These are phyloP conservation scores for Hyposoter dolosus DNA, from an alignment of 2,888 invertebrate species.

Conservation along the genomic window DNA sequence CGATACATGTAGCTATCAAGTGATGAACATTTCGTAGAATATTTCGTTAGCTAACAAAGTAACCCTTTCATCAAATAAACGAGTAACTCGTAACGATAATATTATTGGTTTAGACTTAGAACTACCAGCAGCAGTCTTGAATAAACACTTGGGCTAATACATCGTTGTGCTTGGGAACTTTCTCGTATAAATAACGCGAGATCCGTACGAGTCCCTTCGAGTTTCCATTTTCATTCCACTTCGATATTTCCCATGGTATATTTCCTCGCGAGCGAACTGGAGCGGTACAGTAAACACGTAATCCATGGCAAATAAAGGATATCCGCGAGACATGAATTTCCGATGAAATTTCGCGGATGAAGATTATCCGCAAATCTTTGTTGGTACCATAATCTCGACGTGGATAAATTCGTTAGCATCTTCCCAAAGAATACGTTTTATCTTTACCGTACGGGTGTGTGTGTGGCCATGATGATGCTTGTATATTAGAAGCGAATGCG, in stretches of 20 bases:
- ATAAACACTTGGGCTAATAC: slow-evolving; percentile 56
- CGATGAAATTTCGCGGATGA: slow-evolving; percentile 36
- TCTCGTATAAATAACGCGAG: slow-evolving; percentile 20
- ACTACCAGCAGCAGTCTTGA: slow-evolving; percentile 35
- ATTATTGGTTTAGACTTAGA: slow-evolving; percentile 69
- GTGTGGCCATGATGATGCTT: not conserved
- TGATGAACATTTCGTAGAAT: slow-evolving; percentile 30
- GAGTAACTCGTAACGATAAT: slow-evolving; percentile 71
- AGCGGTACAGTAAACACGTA: slow-evolving; percentile 11
- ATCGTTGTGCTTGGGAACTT: slow-evolving; percentile 15
- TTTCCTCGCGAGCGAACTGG: slow-evolving; percentile 19
- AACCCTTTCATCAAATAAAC: slow-evolving; percentile 71
- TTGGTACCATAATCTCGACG: slow-evolving; percentile 10
- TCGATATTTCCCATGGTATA: not conserved
- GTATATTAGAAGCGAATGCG: slow-evolving; percentile 26
- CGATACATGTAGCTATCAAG: slow-evolving; percentile 27
- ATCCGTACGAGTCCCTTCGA: slow-evolving; percentile 31
- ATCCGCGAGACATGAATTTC: slow-evolving; percentile 34
- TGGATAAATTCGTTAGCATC: slow-evolving; percentile 53
- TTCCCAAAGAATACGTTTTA: slow-evolving; percentile 28
- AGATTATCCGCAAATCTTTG: slow-evolving; percentile 19
- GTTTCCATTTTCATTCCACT: slow-evolving; percentile 33
- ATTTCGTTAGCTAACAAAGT: slow-evolving; percentile 62
- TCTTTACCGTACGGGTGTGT: not conserved
- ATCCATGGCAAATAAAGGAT: slow-evolving; percentile 18